These are phyloP conservation scores for Argyresthia goedartella DNA, from an alignment of 2,888 invertebrate genomes.

Conservation along the genomic window DNA sequence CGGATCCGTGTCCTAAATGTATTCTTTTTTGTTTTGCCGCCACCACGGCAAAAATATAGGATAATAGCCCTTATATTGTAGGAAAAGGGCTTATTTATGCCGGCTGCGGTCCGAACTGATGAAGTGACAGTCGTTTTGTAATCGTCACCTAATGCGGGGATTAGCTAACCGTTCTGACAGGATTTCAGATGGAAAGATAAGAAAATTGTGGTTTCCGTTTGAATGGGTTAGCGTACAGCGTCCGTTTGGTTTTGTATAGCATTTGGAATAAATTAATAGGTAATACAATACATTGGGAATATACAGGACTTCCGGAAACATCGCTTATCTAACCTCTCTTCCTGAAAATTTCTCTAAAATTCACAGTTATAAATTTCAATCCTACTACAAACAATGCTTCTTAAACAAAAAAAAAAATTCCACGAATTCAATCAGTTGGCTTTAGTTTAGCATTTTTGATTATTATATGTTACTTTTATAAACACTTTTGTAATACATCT, in stretches of 20 bases:
- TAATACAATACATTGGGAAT: too few species aligned
- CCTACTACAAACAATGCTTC: too few species aligned
- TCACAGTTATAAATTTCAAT: too few species aligned
- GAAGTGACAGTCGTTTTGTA: slow-evolving; percentile 48
- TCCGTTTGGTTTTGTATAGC: background rate
- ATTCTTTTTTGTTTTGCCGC: slow-evolving; percentile 55
- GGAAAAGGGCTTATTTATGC: background rate
- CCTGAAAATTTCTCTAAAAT: too few species aligned
- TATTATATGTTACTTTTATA: too few species aligned
- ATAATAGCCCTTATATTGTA: slow-evolving; percentile 15
- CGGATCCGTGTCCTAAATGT: slow-evolving; percentile 55
- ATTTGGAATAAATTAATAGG: too few species aligned
- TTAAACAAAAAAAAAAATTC: too few species aligned
- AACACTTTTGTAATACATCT: too few species aligned
- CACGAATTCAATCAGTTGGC: too few species aligned
- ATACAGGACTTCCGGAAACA: too few species aligned
- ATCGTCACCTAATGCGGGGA: slow-evolving; percentile 58
- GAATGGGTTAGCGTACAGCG: background rate
- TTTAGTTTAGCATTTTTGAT: too few species aligned
- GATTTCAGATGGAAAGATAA: slow-evolving; percentile 53
- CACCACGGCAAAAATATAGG: slow-evolving; percentile 22
- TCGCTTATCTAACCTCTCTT: too few species aligned
- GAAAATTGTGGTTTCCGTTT: slow-evolving; percentile 20
- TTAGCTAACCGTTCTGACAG: slow-evolving; percentile 69
- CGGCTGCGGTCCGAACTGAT: background rate